Evolutionary conservation across 2,113 vertebrate genomes (phyloP).

Genomic region (Pomatostomus ruficeps): DNA sequence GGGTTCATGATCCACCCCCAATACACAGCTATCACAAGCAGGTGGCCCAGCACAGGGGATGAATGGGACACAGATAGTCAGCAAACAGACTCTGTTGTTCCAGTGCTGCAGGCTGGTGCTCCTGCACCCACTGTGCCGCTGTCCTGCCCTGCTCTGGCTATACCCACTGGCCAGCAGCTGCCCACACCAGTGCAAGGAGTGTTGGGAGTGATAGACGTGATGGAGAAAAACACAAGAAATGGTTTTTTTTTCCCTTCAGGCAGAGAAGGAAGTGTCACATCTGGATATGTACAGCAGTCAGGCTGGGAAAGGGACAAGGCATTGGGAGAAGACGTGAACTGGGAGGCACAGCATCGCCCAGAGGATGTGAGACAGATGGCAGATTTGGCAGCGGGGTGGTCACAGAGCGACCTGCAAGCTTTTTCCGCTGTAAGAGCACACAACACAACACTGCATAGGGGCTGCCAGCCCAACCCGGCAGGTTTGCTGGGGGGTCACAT

Average conservation of each 20-base stretch:
- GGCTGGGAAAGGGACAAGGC: neutral
- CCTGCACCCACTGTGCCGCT: rapidly evolving
- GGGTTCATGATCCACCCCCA: neutral
- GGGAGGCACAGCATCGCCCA: neutral
- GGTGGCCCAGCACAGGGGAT: neutral
- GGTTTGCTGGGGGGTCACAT: rapidly evolving
- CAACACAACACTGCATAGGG: rapidly evolving
- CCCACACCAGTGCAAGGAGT: rapidly evolving
- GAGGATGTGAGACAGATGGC: neutral
- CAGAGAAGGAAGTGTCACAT: neutral
- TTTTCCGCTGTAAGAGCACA: neutral
- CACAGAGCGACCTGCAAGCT: neutral
- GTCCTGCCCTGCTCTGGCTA: rapidly evolving
- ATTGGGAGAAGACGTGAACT: neutral
- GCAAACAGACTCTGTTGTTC: neutral
- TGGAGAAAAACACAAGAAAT: neutral
- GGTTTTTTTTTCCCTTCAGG: neutral
- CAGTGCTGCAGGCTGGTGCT: neutral
- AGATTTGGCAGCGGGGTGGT: neutral
- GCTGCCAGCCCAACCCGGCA: neutral
- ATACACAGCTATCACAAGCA: rapidly evolving
- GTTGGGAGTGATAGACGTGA: rapidly evolving
- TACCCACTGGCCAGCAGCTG: neutral
- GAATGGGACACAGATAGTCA: neutral
- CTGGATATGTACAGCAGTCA: neutral